Evolutionary conservation across 2,888 invertebrate species (phyloP), one percentile per base, ranked within the genome.

Genomic region (Drosophila ustulata): DNA sequence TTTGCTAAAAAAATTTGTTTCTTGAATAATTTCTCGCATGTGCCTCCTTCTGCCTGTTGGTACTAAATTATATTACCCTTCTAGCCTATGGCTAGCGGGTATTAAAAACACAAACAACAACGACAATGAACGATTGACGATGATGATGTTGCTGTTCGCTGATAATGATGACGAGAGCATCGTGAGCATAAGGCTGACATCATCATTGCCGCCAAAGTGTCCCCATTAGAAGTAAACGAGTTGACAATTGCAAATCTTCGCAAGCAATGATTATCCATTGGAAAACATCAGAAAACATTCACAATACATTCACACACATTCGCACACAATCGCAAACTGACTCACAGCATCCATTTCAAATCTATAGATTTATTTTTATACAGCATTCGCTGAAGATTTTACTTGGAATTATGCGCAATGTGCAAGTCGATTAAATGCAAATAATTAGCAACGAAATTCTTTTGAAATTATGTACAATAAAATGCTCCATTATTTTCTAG

Each of bases 181-280:
- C 57, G 78, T 65, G 63, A 81, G 74, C 67, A 78, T 78, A 67
- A 58, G 55, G 65, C 78, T 78, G 82, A 78, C 82, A 78, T 78
- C 82, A 81, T 74, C 82, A 66, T 43, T 30, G 39, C 18, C 18
- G 37, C 32, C 46, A 61, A 53, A 71, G 37, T 73, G 51, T 66
- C 55, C 66, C 67, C 74, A 57, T 77, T 63, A 74, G 39, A 41
- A 41, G 39, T 61, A 69, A 73, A 39, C 63, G 63, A 73, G 58
- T 74, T 77, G 73, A 64, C 72, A 71, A 76, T 71, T 77, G 59
- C 43, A 49, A 71, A 58, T 34, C 47, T 41, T 41, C 39, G 13
- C 39, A 18, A 13, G n/a, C 47, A n/a, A 46, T 46, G 43, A 61
- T 53, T 61, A 43, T 43, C 39, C 30, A 62, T 47, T 47, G 37